Base-by-base conservation (phyloP, 2,888 invertebrate genomes). In the Hedya salicella region DNA sequence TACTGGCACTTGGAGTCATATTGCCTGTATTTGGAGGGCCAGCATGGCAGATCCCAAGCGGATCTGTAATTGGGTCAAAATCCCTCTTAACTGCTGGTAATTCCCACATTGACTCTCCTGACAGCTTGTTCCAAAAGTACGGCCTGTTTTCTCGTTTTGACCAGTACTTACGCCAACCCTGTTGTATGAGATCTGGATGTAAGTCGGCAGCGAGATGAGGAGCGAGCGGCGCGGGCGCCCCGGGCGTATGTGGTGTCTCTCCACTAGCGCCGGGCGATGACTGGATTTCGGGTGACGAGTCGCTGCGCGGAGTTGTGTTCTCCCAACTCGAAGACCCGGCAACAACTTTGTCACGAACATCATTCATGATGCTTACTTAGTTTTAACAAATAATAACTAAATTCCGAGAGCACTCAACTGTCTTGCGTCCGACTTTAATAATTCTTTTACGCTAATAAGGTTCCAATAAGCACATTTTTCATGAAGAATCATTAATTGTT, bases 121-220 rank as follows among this genome's bases (percentile, higher is more conserved):
- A 98, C 21, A 96, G 89, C 90, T 98, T 98, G 85, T 99, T 99
- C 97, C 98, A 99, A 89, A 97, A 99, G 86, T 99, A 99, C 1
- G 98, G 98, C 30, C 98, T 93, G 82, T 97, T 98, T 87, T 99
- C 98, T 62, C 98, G 93, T 81, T 98, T 97, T 17, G 98, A 98
- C 98, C 98, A 99, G 86, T 97, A 98, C 78, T 97, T 98, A 69
- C 98, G 95, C 99, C 99, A 99, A 4, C 98, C 99, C 81, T 97
- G 97, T 80, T 97, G 96, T 6, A 94, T 73, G 32, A 93, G 80
- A 75, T 93, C 93, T 44, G 93, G 92, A 70, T 92, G 93, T 61
- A 92, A 77, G 42, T 92, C 93, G 4, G 90, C 89, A 44, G 90
- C 89, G 42, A 91, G 83, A 71, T 91, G 91, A 30, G 88, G 89